Conservation (phyloP, 2,888 invertebrate species). For the Philereme transversata region DNA sequence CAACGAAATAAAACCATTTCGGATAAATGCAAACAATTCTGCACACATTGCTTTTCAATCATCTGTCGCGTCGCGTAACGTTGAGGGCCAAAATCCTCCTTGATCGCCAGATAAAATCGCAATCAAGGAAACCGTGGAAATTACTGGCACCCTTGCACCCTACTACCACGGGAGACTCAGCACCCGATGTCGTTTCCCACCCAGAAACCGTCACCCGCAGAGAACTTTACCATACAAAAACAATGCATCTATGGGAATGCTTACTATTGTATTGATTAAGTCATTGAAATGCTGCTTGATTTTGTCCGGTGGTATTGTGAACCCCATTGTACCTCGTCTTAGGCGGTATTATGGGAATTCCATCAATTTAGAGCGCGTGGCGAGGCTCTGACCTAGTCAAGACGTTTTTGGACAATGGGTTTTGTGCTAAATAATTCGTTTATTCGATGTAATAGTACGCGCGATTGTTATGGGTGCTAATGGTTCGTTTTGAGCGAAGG, state of each 20-base stretch:
- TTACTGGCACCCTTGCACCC: constrained; percentile 59
- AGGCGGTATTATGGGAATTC: constrained; percentile 78
- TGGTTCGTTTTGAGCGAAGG: constrained; percentile 14
- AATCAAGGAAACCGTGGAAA: constrained; percentile 73
- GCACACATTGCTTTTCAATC: constrained; percentile 35
- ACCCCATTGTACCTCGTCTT: constrained; percentile 62
- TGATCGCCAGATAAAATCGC: constrained; percentile 79
- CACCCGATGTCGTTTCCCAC: constrained; percentile 78
- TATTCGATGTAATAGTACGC: constrained; percentile 58
- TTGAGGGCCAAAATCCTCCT: constrained; percentile 69
- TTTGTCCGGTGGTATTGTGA: constrained; percentile 51
- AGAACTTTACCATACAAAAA: constrained; percentile 64
- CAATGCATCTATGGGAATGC: constrained; percentile 77
- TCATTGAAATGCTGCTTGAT: constrained; percentile 75
- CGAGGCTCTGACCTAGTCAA: constrained; percentile 64
- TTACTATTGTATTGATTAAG: constrained; percentile 80
- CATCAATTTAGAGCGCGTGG: constrained; percentile 79
- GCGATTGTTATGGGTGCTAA: constrained; percentile 70
- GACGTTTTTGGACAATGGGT: constrained; percentile 56
- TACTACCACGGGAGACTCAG: constrained; percentile 43
- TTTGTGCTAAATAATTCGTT: constrained; percentile 73
- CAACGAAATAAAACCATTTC: constrained; percentile 18
- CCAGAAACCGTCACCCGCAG: constrained; percentile 61
- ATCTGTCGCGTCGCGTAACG: constrained; percentile 29
- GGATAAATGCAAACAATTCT: constrained; percentile 47